These are phyloP conservation scores for Tachycineta bicolor DNA, from an alignment of 2,113 vertebrate species.

Conservation along the genomic window DNA sequence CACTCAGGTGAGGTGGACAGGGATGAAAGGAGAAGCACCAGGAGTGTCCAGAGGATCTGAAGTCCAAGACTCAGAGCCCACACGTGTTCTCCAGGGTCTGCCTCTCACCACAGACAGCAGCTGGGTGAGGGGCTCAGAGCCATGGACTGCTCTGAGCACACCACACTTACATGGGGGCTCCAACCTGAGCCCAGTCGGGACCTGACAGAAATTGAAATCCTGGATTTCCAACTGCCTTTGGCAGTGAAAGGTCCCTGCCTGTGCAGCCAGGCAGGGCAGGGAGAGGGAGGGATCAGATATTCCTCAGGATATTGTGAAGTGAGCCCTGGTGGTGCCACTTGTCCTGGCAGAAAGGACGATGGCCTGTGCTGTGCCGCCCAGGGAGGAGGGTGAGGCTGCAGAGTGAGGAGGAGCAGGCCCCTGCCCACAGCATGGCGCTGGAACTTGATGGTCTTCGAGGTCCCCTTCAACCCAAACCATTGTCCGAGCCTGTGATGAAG, in stretches of 20 bases:
- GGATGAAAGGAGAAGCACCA: not conserved
- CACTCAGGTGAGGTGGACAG: too few relatives aligned
- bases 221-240: not conserved
- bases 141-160: not conserved
- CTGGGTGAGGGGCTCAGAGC: not conserved
- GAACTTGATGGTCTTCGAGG: not conserved
- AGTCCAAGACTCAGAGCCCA: not conserved
- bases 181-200: not conserved
- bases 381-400: not conserved
- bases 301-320: not conserved
- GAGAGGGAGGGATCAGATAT: not conserved
- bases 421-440: not conserved
- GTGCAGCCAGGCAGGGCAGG: not conserved
- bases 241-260: not conserved
- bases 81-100: not conserved
- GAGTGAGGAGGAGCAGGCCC: not conserved
- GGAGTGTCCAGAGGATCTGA: not conserved
- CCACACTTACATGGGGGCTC: fast-evolving
- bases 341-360: not conserved
- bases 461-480: not conserved
- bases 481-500: not conserved
- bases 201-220: not conserved
- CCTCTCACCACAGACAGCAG: not conserved
- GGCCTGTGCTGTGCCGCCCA: not conserved
- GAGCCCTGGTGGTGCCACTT: not conserved